Conservation (phyloP, 2,888 invertebrate species). For the Orchesella flavescens region DNA sequence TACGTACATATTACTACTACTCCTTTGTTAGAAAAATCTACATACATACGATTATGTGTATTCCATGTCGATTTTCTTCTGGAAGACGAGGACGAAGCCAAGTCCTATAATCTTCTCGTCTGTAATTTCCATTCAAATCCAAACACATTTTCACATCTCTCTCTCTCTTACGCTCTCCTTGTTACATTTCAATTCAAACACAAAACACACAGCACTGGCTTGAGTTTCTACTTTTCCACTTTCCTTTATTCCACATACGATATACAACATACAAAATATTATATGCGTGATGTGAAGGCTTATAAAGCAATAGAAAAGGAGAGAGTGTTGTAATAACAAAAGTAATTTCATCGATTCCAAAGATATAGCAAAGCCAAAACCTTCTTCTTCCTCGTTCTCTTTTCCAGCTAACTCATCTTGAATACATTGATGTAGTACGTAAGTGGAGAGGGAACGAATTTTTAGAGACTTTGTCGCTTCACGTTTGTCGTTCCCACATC, state of each 20-base stretch:
- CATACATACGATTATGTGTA: background rate
- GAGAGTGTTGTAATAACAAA: constrained; percentile 40
- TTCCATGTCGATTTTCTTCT: background rate
- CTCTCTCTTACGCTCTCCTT: constrained; percentile 1
- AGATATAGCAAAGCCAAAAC: constrained; percentile 11
- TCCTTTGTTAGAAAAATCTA: background rate
- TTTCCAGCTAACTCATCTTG: constrained; percentile 28
- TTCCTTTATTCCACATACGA: constrained; percentile 3
- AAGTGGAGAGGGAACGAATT: background rate
- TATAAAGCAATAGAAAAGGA: constrained; percentile 9
- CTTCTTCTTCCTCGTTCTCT: constrained; percentile 3
- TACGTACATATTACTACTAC: too few relatives aligned
- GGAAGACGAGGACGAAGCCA: constrained; percentile 26
- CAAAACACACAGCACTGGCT: constrained; percentile 1
- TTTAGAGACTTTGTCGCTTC: constrained; percentile 13
- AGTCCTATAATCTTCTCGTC: constrained; percentile 44
- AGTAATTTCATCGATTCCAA: constrained; percentile 56
- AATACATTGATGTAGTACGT: constrained; percentile 19
- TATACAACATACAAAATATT: background rate
- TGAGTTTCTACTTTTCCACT: constrained; percentile 1
- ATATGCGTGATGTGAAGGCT: background rate
- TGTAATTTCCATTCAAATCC: constrained; percentile 60
- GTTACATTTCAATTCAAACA: constrained; percentile 51
- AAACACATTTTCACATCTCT: constrained; percentile 48
- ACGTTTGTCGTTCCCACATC: constrained; percentile 2